Evolutionary conservation across 1,140 invertebrate genomes (phyloP).

Genomic region (Neodiprion lecontei): DNA sequence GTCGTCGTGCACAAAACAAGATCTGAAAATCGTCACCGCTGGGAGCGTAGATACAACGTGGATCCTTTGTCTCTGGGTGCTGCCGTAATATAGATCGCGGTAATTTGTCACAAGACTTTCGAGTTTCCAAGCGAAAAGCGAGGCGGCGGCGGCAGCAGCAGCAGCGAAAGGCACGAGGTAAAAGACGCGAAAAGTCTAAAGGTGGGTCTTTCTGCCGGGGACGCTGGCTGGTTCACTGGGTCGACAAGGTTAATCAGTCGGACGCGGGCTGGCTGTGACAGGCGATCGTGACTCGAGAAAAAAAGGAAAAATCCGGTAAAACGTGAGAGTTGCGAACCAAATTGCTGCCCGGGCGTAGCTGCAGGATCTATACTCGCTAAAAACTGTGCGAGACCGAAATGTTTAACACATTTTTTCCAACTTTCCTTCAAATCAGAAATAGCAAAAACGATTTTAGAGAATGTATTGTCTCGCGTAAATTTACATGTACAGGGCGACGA

Average conservation of each 20-base stretch:
- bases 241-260: constrained; percentile 7
- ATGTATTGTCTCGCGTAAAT: too few species aligned
- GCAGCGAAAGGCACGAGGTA: background rate
- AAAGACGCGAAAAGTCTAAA: constrained; percentile 7
- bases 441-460: too few species aligned
- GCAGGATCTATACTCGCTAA: background rate
- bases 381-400: too few species aligned
- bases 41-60: too few species aligned
- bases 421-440: too few species aligned
- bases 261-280: constrained; percentile 3
- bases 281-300: background rate
- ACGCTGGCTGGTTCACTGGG: background rate
- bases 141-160: background rate
- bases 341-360: background rate
- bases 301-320: background rate
- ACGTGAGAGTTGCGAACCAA: background rate
- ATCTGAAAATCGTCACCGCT: too few species aligned
- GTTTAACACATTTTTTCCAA: too few species aligned
- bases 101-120: constrained; percentile 2
- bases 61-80: too few species aligned
- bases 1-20: too few species aligned
- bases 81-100: background rate
- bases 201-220: background rate
- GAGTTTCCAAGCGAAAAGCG: background rate
- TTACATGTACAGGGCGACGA: too few species aligned